Evolutionary conservation across 2,797 vertebrate species (phyloP), one percentile per base, ranked within the genome.

Genomic region (Salmo trutta): DNA sequence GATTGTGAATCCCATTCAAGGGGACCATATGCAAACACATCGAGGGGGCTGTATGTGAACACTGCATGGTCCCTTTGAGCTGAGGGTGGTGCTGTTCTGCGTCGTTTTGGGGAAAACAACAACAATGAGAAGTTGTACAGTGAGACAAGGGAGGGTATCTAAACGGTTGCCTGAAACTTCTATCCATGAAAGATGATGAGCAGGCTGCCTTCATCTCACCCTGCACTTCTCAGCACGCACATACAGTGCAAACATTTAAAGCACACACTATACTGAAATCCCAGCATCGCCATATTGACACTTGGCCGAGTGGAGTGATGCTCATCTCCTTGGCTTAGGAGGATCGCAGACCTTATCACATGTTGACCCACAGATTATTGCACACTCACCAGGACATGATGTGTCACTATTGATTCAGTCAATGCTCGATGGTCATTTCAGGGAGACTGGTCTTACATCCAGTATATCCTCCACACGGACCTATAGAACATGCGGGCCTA

Each of bases 1-100:
- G 66, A 79, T n/a, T 59, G 65, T 16, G 33, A 29, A 64, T 75
- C 31, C 66, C 69, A 75, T 75, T 75, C 73, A 75, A 71, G 59
- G 8, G 73, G 66, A 70, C 64, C 73, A 75, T 75, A 70, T 75
- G 77, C n/a, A 27, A 75, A 15, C 16, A 47, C 41, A 31, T 54
- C 29, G 54, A 2, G 73, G 70, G 70, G 31, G 29, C 52, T 21
- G 73, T 51, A 27, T 64, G 73, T 59, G 72, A 74, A 53, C n/a
- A 52, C 31, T 33, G 65, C 52, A 19, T 17, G 14, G 31, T 21
- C 33, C 51, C 31, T 74, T 51, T 56, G 64, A 52, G 24, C 24
- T 16, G 19, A 15, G 71, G 47, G n/a, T 41, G 36, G 65, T 47
- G 64, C 10, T 53, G 54, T 62, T 21, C 67, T 12, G 41, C 24